Percentiles rank a stretch among this genome's conserved stretches.
Evolutionary conservation across 64 coral and sea anemone genomes (phyloP).

Genomic region (Platygyra sinensis): DNA sequence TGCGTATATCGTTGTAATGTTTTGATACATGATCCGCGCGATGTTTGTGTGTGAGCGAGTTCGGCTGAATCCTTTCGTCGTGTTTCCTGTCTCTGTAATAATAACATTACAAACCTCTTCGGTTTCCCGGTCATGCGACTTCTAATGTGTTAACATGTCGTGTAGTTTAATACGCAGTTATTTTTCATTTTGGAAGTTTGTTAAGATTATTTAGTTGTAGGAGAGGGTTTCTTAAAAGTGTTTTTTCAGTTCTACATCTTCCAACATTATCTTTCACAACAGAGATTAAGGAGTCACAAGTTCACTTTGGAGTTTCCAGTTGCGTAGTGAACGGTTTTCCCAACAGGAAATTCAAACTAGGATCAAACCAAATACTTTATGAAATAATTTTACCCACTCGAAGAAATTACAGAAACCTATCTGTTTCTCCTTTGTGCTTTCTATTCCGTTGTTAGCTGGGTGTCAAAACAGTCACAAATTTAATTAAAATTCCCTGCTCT

Average conservation of each 20-base stretch:
- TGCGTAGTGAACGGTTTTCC: neutral
- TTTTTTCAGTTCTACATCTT: neutral
- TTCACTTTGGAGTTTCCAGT: neutral
- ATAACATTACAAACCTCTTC: neutral
- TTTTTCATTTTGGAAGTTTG: neutral
- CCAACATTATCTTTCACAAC: neutral
- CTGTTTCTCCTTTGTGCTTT: neutral
- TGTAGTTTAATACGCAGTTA: neutral
- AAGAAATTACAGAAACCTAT: neutral
- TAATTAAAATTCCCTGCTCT: slow-evolving; percentile 29
- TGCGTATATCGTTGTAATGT: neutral
- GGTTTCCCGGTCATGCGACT: neutral
- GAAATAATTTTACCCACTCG: neutral
- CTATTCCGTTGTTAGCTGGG: neutral
- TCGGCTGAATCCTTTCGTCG: neutral
- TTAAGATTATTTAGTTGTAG: neutral
- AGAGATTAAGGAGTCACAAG: neutral
- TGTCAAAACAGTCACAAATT: slow-evolving; percentile 20
- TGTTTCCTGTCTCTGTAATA: neutral
- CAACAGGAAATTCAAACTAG: slow-evolving; percentile 1
- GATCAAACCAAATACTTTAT: neutral
- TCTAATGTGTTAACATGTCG: neutral
- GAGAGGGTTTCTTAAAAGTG: neutral
- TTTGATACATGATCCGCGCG: slow-evolving; percentile 16
- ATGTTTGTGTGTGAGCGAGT: neutral